These are phyloP conservation scores for Aurelia coerulea DNA, from an alignment of 30 jellyfish, hydroid and myxozoan species.

Conservation along the genomic window DNA sequence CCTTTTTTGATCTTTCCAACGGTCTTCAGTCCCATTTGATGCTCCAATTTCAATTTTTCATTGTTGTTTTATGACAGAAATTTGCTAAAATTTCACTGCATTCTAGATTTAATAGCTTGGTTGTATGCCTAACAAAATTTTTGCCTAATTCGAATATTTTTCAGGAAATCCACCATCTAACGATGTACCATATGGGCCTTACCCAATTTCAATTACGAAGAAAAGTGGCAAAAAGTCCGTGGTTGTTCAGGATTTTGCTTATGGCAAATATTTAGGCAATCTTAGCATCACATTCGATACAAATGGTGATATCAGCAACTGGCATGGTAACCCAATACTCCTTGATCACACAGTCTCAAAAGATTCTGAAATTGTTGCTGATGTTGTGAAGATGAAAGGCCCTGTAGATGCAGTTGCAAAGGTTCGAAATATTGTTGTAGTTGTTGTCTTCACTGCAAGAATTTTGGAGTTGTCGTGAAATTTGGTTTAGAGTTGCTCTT, in stretches of 20 bases:
- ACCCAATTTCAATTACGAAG: slow-evolving; percentile 35
- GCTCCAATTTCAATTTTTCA: no score
- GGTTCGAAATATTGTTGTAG: slow-evolving; percentile 21
- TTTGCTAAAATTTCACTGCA: no score
- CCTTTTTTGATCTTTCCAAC: no score
- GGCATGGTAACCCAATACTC: slow-evolving; percentile 83
- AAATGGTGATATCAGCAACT: slow-evolving; percentile 38
- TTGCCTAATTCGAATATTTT: neutral
- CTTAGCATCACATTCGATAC: slow-evolving; percentile 65
- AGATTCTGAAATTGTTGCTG: slow-evolving; percentile 20
- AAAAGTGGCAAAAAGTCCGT: slow-evolving; percentile 43
- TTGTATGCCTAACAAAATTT: neutral
- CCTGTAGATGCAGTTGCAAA: slow-evolving; percentile 65
- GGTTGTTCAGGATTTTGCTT: slow-evolving; percentile 73
- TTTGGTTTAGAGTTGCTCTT: no score
- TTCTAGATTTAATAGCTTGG: no score
- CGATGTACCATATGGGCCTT: slow-evolving; percentile 56
- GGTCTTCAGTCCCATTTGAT: no score
- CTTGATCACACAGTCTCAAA: slow-evolving; percentile 41
- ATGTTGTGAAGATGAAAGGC: neutral
- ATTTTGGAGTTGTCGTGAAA: no score
- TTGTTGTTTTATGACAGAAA: no score
- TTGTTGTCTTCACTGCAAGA: neutral
- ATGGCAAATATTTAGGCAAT: slow-evolving; percentile 68
- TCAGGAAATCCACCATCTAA: slow-evolving; percentile 67